Evolutionary conservation across 2,888 invertebrate species (phyloP).

Genomic region (Tachystola acroxantha): DNA sequence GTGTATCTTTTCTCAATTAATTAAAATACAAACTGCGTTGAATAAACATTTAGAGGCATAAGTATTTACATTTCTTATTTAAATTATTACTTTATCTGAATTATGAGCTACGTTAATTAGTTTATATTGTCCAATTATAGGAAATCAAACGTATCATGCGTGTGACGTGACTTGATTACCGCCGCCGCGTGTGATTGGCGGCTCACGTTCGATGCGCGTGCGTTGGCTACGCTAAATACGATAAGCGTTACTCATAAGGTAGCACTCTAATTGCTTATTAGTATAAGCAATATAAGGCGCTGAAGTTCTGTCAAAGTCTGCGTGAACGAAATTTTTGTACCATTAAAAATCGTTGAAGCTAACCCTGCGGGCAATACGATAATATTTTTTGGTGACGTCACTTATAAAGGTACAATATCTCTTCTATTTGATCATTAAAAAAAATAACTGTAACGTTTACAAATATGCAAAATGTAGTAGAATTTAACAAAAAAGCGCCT

Average conservation of each 20-base stretch:
- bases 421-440: too few species aligned
- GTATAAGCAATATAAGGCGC: too few species aligned
- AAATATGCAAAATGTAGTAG: too few species aligned
- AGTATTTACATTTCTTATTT: conserved; percentile 22
- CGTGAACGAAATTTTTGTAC: too few species aligned
- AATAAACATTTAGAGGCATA: conserved; percentile 15
- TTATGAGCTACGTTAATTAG: conserved; percentile 28
- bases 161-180: conserved; percentile 24
- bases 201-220: conserved; percentile 31
- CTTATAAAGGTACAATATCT: too few species aligned
- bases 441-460: too few species aligned
- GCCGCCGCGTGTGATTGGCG: conserved; percentile 32
- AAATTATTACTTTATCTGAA: conserved; percentile 22
- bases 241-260: too few species aligned
- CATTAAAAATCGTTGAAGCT: too few species aligned
- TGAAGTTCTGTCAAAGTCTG: too few species aligned
- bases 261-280: conserved; percentile 25
- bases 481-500: too few species aligned
- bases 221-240: conserved; percentile 6
- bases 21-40: conserved; percentile 10
- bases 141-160: conserved; percentile 21
- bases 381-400: too few species aligned
- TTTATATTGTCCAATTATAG: conserved; percentile 32
- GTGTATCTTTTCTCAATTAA: conserved; percentile 6
- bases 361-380: too few species aligned